Evolutionary conservation across 2,113 vertebrate genomes (phyloP).

Genomic region (Tenrec ecaudatus): DNA sequence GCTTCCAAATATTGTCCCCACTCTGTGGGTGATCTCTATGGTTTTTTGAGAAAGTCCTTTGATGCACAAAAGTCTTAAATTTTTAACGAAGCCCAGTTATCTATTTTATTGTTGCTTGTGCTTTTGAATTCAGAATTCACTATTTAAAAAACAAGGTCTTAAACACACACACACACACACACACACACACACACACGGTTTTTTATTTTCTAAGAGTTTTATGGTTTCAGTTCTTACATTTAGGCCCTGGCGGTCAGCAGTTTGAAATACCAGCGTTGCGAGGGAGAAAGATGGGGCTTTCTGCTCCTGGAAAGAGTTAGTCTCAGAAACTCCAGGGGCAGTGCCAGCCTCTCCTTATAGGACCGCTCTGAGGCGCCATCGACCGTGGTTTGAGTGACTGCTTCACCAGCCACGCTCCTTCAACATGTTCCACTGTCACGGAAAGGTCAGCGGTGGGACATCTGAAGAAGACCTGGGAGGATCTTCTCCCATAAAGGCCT

Average conservation of each 20-base stretch:
- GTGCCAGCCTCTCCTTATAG: no score
- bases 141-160: background rate
- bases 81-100: background rate
- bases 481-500: background rate
- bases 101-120: background rate
- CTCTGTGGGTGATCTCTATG: no score
- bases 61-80: background rate
- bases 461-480: no score
- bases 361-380: no score
- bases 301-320: no score
- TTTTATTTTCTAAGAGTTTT: background rate
- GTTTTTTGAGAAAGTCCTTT: no score
- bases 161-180: background rate
- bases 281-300: no score
- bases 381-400: no score
- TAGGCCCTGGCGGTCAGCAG: background rate
- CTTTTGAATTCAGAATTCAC: background rate
- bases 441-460: no score
- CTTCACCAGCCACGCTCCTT: no score
- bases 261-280: no score
- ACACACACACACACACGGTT: background rate
- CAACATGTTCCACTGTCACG: no score
- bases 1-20: background rate
- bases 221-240: background rate
- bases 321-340: background rate